Percentiles rank a stretch among this genome's conserved stretches.
Evolutionary conservation across 2,113 vertebrate species (phyloP).

Genomic region (Etheostoma cragini): DNA sequence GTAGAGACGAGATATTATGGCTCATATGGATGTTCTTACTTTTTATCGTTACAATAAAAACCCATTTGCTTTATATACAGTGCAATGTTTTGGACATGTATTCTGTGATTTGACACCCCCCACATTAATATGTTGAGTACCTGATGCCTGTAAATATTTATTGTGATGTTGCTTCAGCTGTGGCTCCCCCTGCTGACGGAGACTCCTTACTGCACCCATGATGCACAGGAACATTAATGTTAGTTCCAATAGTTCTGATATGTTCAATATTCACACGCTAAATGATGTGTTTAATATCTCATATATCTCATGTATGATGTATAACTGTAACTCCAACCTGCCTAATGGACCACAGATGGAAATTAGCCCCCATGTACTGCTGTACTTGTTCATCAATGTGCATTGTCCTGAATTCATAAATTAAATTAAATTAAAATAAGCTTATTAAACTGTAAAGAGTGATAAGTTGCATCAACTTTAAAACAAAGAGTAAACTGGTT

Average conservation of each 20-base stretch:
- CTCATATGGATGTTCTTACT: neutral
- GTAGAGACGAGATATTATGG: neutral
- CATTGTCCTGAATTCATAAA: no score
- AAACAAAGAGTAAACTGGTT: no score
- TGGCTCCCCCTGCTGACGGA: slow-evolving; percentile 44
- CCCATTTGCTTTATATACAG: neutral
- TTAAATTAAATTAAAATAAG: no score
- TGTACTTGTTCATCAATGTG: no score
- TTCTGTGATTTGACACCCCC: neutral
- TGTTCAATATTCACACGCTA: no score
- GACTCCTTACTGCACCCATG: slow-evolving; percentile 1
- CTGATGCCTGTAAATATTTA: neutral
- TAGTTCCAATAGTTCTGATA: no score
- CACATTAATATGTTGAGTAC: neutral
- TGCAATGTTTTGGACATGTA: neutral
- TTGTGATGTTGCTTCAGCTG: neutral
- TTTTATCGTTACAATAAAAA: neutral
- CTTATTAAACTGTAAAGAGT: no score
- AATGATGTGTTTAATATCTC: neutral
- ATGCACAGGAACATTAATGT: accelerated
- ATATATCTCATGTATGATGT: no score
- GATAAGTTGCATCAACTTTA: no score
- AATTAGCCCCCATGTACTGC: no score
- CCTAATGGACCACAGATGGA: no score
- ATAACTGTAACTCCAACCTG: no score